Base-by-base conservation (phyloP, 2,113 vertebrate species). In the Dunckerocampus dactyliophorus region DNA sequence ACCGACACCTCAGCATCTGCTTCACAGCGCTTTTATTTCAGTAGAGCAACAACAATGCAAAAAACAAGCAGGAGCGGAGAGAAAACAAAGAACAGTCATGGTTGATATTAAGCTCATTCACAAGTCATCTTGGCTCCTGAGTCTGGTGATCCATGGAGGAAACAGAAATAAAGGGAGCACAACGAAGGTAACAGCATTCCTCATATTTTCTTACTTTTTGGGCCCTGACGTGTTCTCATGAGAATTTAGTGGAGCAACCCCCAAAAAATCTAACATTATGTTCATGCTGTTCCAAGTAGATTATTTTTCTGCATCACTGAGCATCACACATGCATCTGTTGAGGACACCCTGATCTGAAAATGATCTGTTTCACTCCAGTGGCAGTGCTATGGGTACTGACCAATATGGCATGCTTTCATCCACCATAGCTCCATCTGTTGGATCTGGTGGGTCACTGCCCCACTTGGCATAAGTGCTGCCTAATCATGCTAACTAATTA, bases 41-140 rank as follows among this genome's bases (percentile, higher is more conserved):
- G 14, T 6, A 77, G 76, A 83, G 79, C 79, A 82, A 88, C 80
- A 42, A 82, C 75, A 81, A 78, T 69, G 47, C 7, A 43, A 13
- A 43, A 74, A 82, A 79, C 71, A 59, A 84, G 85, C 78, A 69
- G 72, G 43, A 65, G 64, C 57, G 67, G 48, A 51, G 59, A 59
- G 19, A 69, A 72, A 64, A 67, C 58, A 77, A 81, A 65, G 42
- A 75, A 84, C 77, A 74, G 83, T 85, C 72, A 37, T 77, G 22
- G 67, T 77, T 69, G 69, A 73, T 67, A 76, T 76, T 77, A 69
- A 87, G 77, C 71, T 86, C 85, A 87, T 87, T 86, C 82, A 77
- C 76, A 73, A 76, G 76, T 87, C 81, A 73, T 77, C 66, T 75
- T 81, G 74, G 79, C 81, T 83, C 81, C 81, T 85, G 85, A 87